Evolutionary conservation across 1,140 invertebrate genomes (phyloP).

Genomic region (Drosophila carrolli): DNA sequence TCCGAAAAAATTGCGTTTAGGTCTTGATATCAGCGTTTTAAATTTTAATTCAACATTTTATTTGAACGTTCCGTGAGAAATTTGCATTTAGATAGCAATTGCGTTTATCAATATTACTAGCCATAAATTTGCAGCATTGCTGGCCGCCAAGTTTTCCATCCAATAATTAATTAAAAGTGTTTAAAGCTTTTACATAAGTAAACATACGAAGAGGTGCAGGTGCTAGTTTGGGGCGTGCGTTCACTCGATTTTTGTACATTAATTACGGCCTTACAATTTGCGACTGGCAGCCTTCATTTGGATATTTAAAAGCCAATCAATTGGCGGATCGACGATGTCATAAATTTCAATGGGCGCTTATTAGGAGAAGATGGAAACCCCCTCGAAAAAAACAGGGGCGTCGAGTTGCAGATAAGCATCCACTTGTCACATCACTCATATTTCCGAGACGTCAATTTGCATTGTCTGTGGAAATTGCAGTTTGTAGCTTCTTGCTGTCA

Average conservation of each 20-base stretch:
- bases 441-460: constrained; percentile 42
- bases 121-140: constrained; percentile 54
- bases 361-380: constrained; percentile 19
- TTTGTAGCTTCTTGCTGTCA: constrained; percentile 30
- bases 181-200: constrained; percentile 69
- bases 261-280: constrained; percentile 53
- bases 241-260: constrained; percentile 47
- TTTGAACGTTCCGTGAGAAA: neutral
- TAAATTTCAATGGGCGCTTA: constrained; percentile 73
- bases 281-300: constrained; percentile 58
- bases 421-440: constrained; percentile 75
- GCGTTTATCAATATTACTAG: constrained; percentile 53
- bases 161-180: constrained; percentile 61
- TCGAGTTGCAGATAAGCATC: constrained; percentile 45
- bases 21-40: neutral
- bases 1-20: no score
- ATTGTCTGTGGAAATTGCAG: constrained; percentile 52
- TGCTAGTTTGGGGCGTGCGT: constrained; percentile 40
- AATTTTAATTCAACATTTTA: neutral
- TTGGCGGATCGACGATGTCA: constrained; percentile 57
- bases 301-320: constrained; percentile 75
- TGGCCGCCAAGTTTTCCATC: constrained; percentile 43
- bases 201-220: constrained; percentile 19
- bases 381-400: constrained; percentile 49
- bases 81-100: constrained; percentile 39